These are phyloP conservation scores for Taphrorychus bicolor DNA, from an alignment of 2,888 invertebrate species.

Conservation along the genomic window DNA sequence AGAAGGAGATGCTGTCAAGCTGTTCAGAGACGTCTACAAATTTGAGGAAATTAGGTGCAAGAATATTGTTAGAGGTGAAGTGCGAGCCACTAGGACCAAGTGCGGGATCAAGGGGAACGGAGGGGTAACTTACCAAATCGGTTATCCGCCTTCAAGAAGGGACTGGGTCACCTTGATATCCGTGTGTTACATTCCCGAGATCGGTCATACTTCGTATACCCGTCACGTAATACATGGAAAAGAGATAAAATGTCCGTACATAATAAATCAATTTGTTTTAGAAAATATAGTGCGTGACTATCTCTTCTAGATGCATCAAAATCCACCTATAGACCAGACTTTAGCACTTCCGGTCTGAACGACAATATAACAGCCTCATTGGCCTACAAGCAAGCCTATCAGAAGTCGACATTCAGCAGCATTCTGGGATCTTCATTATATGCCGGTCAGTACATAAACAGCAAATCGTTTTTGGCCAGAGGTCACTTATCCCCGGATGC, in stretches of 20 bases:
- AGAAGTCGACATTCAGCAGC: slow-evolving; percentile 53
- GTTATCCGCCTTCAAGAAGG: slow-evolving; percentile 46
- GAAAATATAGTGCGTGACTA: background rate
- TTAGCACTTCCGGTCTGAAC: slow-evolving; percentile 54
- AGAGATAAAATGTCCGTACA: slow-evolving; percentile 56
- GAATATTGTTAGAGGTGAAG: slow-evolving; percentile 48
- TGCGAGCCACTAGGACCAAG: slow-evolving; percentile 46
- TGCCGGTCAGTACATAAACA: slow-evolving; percentile 53
- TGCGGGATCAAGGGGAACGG: slow-evolving; percentile 47
- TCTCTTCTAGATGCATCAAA: slow-evolving; percentile 49
- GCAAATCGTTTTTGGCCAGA: slow-evolving; percentile 56
- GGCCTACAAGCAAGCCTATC: slow-evolving; percentile 52
- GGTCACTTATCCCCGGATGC: slow-evolving; percentile 64
- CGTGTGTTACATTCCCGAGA: slow-evolving; percentile 54
- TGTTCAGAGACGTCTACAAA: slow-evolving; percentile 41
- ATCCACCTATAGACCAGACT: slow-evolving; percentile 51
- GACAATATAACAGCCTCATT: slow-evolving; percentile 43
- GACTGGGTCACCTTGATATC: slow-evolving; percentile 51
- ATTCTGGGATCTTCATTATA: slow-evolving; percentile 51
- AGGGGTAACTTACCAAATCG: slow-evolving; percentile 51
- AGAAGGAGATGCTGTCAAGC: slow-evolving; percentile 43
- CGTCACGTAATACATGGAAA: slow-evolving; percentile 56
- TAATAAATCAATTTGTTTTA: slow-evolving; percentile 22
- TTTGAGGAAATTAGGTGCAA: slow-evolving; percentile 50
- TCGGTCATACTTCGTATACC: slow-evolving; percentile 55